These are phyloP conservation scores for Girardia tigrina DNA, from an alignment of 2,888 invertebrate genomes.

Conservation along the genomic window DNA sequence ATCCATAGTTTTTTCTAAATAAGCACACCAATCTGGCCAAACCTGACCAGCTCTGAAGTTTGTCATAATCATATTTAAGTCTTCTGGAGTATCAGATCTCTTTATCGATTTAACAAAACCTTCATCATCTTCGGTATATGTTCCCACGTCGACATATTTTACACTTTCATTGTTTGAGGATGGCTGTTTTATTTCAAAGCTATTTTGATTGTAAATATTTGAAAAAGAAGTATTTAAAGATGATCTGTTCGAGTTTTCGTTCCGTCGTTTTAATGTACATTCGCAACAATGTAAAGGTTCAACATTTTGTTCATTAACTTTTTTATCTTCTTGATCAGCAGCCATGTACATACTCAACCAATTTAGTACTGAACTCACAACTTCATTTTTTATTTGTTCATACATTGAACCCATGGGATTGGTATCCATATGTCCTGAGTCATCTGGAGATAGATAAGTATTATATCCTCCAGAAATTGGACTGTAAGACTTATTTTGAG, in stretches of 20 bases:
- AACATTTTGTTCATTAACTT: not conserved
- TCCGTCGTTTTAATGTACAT: not conserved
- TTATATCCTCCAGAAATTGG: not conserved
- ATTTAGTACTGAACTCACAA: conserved; percentile 26
- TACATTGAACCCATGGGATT: not conserved
- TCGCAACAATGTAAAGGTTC: not conserved
- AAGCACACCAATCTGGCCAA: conserved; percentile 28
- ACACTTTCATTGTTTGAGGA: not conserved
- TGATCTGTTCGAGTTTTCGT: not conserved
- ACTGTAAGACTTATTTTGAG: not conserved
- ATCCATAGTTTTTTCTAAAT: too few relatives aligned
- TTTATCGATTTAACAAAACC: not conserved
- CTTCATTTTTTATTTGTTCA: conserved; percentile 28
- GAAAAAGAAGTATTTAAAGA: not conserved
- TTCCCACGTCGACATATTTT: not conserved
- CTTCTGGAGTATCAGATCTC: not conserved
- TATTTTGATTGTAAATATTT: not conserved
- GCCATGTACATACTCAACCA: conserved; percentile 27
- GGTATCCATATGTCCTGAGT: not conserved
- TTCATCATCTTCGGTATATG: not conserved
- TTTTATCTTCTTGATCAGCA: not conserved
- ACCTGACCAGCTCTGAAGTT: conserved; percentile 26
- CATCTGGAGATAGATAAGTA: not conserved
- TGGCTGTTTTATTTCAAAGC: too few relatives aligned
- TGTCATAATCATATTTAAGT: not conserved